These are phyloP conservation scores for Eupeodes luniger DNA, from an alignment of 2,888 invertebrate genomes.

Conservation along the genomic window DNA sequence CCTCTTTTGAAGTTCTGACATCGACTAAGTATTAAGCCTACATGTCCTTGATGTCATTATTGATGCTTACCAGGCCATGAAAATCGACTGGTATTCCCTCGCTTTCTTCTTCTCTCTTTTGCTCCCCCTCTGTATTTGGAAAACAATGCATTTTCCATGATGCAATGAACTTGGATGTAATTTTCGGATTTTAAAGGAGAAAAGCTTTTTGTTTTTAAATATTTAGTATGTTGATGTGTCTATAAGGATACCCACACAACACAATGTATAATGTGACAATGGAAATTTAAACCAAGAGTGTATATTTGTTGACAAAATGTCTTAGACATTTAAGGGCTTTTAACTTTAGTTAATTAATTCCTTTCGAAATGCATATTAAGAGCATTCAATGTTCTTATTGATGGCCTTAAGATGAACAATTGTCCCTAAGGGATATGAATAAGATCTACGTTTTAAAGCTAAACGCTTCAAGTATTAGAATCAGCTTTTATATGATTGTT, in stretches of 20 bases:
- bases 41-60: slow-evolving; percentile 44
- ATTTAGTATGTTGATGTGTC: background rate
- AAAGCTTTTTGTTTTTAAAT: slow-evolving; percentile 7
- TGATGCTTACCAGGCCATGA: slow-evolving; percentile 39
- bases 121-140: background rate
- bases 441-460: background rate
- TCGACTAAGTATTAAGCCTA: slow-evolving; percentile 40
- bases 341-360: slow-evolving; percentile 22
- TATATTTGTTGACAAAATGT: slow-evolving; percentile 32
- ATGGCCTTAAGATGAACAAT: background rate
- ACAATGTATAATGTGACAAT: background rate
- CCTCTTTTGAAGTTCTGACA: slow-evolving; percentile 29
- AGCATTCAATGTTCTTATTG: background rate
- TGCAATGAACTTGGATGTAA: slow-evolving; percentile 38
- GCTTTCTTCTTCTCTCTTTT: too few species aligned
- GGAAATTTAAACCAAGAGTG: background rate
- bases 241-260: too few species aligned
- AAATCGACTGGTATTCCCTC: background rate
- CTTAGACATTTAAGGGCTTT: slow-evolving; percentile 19
- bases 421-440: background rate
- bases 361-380: background rate
- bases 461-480: background rate
- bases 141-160: slow-evolving; percentile 35
- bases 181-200: slow-evolving; percentile 25
- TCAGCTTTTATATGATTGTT: background rate